phyloP scores from a whole-genome alignment of 2,113 vertebrate genomes.

The Neomonachus schauinslandi region DNA sequence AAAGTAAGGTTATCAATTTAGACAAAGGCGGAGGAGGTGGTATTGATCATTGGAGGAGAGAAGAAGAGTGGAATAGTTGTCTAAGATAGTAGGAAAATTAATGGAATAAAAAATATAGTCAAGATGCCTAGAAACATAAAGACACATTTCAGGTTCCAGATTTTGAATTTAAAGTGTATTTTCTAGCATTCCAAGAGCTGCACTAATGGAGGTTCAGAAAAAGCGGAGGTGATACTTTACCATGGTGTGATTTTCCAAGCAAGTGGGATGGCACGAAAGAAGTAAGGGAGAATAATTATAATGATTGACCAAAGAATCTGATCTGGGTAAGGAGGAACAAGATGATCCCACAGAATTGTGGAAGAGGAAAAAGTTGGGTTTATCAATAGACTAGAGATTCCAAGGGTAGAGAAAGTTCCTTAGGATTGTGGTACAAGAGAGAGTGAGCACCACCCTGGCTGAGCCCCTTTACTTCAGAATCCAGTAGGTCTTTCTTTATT shows the following conservation, averaged over 20 bases:
- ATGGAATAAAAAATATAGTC: neutral
- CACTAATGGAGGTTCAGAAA: neutral
- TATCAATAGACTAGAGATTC: neutral
- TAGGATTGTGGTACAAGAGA: neutral
- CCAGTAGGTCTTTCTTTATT: neutral
- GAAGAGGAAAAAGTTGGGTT: neutral
- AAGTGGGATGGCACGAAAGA: neutral
- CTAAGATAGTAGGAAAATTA: neutral
- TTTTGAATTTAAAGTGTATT: neutral
- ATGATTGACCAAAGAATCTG: neutral
- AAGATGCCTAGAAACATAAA: neutral
- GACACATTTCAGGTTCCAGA: neutral
- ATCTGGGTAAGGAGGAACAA: neutral
- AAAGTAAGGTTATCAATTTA: neutral
- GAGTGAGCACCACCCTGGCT: rapidly evolving
- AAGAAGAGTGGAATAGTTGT: neutral
- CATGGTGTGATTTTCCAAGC: neutral
- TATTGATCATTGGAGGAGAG: neutral
- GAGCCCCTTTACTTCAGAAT: neutral
- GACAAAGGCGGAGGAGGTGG: neutral
- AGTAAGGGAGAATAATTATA: neutral
- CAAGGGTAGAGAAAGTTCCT: neutral
- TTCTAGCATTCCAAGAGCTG: neutral
- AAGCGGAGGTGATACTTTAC: neutral
- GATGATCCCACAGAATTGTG: neutral